Base-by-base conservation (phyloP, 1,140 invertebrate species). In the Cydia splendana region DNA sequence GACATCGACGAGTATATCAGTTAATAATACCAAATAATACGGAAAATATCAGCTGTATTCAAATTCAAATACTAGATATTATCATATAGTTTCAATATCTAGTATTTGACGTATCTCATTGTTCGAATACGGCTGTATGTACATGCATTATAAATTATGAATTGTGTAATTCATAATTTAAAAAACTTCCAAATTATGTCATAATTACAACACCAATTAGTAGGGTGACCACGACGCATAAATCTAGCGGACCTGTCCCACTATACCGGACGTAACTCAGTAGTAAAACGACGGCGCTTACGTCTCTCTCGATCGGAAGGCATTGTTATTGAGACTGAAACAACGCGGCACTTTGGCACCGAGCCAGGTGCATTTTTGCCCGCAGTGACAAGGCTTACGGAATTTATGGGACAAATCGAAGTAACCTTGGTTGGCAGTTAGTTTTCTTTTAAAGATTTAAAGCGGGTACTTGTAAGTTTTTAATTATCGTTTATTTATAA, bases 391-490 rank as follows among this genome's bases (percentile, higher is more conserved):
- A 71, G n/a, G 67, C 67, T 71, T 38, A 18, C 13, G 20, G 30
- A 71, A 71, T 71, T 71, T 71, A 71, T 71, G n/a, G 67, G 67
- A 71, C 67, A 71, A 71, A 71, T 71, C 0, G 67, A n/a, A 71
- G 30, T 42, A 18, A 45, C 45, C 15, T 24, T 0, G 10, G 45
- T 48, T 48, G 6, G 24, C 65, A 30, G 24, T 65, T 65, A 28
- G 65, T 18, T 18, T 18, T 62, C 34, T 18, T 15, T 10, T 62
- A 20, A 10, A 42, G 57, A 24, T 62, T 62, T 62, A 18, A 20
- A 18, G n/a, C 1, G 7, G 15, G 12, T 57, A 6, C 57, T 62
- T 62, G 18, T 62, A 20, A 20, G 57, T 18, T 62, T 48, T 48
- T 48, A 48, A 9, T 2, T 42, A 10, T 10, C 7, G 45, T 48